phyloP scores from a whole-genome alignment of 2,888 invertebrate species.

The Myopa tessellatipennis region DNA sequence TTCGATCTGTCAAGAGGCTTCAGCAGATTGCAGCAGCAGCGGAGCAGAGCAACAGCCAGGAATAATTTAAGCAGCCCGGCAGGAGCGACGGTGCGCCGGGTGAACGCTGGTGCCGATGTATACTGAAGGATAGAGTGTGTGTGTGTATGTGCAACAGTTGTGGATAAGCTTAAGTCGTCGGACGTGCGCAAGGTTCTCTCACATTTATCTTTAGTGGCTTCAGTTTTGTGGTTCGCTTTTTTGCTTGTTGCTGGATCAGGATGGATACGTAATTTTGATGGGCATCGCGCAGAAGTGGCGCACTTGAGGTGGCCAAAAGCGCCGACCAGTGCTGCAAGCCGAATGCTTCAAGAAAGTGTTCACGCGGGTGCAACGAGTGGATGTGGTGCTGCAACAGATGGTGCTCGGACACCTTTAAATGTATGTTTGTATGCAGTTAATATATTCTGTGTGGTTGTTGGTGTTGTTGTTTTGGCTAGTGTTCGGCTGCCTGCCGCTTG shows the following conservation, averaged over 20 bases:
- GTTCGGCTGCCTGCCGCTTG: slow-evolving; percentile 54
- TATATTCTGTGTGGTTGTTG: slow-evolving; percentile 17
- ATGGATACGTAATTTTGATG: background rate
- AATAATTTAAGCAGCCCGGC: background rate
- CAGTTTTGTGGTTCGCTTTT: slow-evolving; percentile 35
- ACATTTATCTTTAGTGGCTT: slow-evolving; percentile 56
- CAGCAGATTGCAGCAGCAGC: background rate
- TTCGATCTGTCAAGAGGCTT: slow-evolving; percentile 13
- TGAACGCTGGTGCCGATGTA: background rate
- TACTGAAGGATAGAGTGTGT: background rate
- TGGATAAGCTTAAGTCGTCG: slow-evolving; percentile 36
- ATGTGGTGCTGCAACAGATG: slow-evolving; percentile 51
- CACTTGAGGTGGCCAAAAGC: slow-evolving; percentile 17
- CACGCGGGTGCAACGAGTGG: slow-evolving; percentile 5
- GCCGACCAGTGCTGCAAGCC: background rate
- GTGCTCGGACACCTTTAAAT: slow-evolving; percentile 29
- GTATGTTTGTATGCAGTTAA: background rate
- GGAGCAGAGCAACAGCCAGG: background rate
- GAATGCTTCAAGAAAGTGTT: background rate
- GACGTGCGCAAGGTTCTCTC: slow-evolving; percentile 52
- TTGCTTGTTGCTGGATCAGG: background rate
- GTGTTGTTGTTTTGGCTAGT: slow-evolving; percentile 30
- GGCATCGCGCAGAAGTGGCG: slow-evolving; percentile 18
- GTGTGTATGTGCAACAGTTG: slow-evolving; percentile 31
- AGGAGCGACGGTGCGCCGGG: background rate